Percentiles rank a stretch among this genome's conserved stretches.
phyloP scores from a whole-genome alignment of 2,888 invertebrate species.

The Chalcosyrphus nemorum region DNA sequence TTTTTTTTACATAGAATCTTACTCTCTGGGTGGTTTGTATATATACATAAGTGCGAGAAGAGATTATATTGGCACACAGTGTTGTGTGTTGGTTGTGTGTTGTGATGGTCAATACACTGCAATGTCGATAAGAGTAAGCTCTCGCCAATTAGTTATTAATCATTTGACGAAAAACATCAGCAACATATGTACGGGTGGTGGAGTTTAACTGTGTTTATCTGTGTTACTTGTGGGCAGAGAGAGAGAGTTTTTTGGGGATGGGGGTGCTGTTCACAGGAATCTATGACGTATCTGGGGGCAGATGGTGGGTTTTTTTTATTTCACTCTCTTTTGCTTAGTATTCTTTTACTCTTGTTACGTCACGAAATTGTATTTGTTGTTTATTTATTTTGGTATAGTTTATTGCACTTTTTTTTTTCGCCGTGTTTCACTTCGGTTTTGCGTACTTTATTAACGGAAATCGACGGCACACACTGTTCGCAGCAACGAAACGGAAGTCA shows the following conservation, averaged over 20 bases:
- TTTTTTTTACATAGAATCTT: neutral
- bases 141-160: slow-evolving; percentile 21
- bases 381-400: neutral
- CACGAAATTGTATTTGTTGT: neutral
- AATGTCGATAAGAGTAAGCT: slow-evolving; percentile 12
- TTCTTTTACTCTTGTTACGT: neutral
- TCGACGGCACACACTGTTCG: slow-evolving; percentile 63
- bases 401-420: slow-evolving; percentile 17
- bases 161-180: neutral
- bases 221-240: neutral
- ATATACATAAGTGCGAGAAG: too few species aligned
- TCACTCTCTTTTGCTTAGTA: neutral
- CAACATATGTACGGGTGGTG: neutral
- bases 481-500: slow-evolving; percentile 70
- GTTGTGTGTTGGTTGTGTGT: slow-evolving; percentile 5
- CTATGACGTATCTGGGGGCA: neutral
- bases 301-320: neutral
- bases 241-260: neutral
- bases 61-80: neutral
- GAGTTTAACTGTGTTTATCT: too few species aligned
- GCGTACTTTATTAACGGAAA: slow-evolving; percentile 67
- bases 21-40: neutral
- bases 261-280: neutral
- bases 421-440: slow-evolving; percentile 24
- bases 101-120: neutral